Base-by-base conservation (phyloP, 1,140 invertebrate genomes). In the Dendroctonus valens region DNA sequence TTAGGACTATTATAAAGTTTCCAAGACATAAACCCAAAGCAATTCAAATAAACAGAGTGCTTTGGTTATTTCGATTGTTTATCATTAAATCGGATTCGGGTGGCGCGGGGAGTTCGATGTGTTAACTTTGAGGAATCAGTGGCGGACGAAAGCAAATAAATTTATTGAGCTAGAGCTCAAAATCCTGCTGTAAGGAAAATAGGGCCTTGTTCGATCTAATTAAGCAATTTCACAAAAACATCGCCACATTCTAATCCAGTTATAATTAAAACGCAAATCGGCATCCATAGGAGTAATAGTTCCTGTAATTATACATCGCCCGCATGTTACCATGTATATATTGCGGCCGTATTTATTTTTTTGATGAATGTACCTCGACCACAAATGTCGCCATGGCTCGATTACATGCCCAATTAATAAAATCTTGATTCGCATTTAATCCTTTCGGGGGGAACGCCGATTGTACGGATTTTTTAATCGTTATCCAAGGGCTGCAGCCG, bases 331-430 rank as follows among this genome's bases (percentile, higher is more conserved):
- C 55, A 12, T 26, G 8, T 15, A 57, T 65, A 55, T 55, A 50
- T 48, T 14, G 38, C 12, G 5, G 48, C 38, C 9, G 44, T 48
- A 51, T 65, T 41, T 59, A 65, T 59, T 65, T 65, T n/a, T 59
- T 65, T 59, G 49, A 58, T 65, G 64, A 53, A 65, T 59, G 54
- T 42, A 14, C 54, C 41, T 65, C 62, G 62, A 8, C 53, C 62
- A 37, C 62, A 65, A 65, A 59, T 65, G 64, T 65, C 55, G 49
- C 64, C 64, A 59, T 46, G 39, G 14, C 41, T 12, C 64, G 54
- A 58, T 58, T 65, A 58, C 64, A 65, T 46, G 64, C 14, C 55
- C 64, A 65, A 65, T 65, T 65, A 65, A 65, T 65, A 52, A 65
- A 48, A 55, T 57, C 53, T 57, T 65, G 37, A 57, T 65, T 65